These are phyloP conservation scores for Tetrao urogallus DNA, from an alignment of 2,113 vertebrate genomes.

Conservation along the genomic window DNA sequence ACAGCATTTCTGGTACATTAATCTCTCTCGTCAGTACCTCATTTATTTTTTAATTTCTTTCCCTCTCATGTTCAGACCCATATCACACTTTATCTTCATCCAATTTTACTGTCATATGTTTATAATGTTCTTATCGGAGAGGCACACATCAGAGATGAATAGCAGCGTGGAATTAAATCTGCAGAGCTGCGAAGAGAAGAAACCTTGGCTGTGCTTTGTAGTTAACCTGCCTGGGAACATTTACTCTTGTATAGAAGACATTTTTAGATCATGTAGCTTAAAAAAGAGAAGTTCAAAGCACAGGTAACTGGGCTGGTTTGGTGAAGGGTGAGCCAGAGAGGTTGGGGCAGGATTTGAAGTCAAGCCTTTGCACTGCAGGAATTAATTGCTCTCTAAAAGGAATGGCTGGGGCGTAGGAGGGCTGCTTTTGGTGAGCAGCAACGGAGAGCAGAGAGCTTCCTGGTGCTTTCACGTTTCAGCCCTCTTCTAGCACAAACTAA, in stretches of 20 bases:
- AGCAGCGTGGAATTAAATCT: background rate
- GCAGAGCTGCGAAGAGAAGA: background rate
- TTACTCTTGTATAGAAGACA: background rate
- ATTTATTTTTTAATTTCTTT: constrained; percentile 3
- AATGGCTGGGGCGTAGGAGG: fast-evolving
- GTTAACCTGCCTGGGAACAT: background rate
- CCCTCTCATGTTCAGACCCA: background rate
- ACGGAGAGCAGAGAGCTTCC: background rate
- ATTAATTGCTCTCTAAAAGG: background rate
- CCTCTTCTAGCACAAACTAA: background rate
- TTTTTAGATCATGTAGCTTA: background rate
- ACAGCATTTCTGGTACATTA: background rate
- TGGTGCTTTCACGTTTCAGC: background rate
- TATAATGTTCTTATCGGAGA: background rate
- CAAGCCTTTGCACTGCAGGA: background rate
- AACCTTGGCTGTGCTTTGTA: background rate
- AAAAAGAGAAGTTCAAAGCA: background rate
- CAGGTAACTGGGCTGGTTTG: background rate
- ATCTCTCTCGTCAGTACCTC: background rate
- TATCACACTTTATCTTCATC: background rate
- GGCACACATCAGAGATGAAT: background rate
- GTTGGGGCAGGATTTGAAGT: background rate
- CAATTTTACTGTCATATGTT: background rate
- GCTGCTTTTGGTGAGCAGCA: background rate
- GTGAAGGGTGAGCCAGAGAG: background rate